Evolutionary conservation across 2,888 invertebrate genomes (phyloP), one percentile per base, ranked within the genome.

Genomic region (Sturmia bella): DNA sequence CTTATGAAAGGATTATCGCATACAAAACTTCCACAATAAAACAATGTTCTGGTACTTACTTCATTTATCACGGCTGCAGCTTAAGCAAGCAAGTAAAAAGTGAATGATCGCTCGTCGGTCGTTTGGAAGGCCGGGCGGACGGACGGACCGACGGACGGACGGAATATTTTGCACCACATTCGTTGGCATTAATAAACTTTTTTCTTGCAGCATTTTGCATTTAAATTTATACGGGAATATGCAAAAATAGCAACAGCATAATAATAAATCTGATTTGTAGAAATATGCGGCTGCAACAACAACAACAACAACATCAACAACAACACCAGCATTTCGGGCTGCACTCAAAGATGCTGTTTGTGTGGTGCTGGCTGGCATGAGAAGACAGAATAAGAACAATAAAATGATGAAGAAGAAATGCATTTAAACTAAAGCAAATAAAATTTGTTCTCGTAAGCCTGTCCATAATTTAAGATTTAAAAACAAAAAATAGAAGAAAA

Each of bases 1-100:
- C 81, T 77, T 81, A 69, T 77, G 57, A 41, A 77, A 81, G 81
- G 81, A 81, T 81, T 81, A 81, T 81, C 77, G 27, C 63, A 50
- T 21, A 45, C 32, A 24, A 43, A 64, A 48, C 32, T 39, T 48
- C 41, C 15, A 54, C 19, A 54, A 64, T 54, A 56, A 59, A 50
- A 61, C 13, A 37, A 66, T 66, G 48, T 45, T 17, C 39, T 50
- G 21, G 32, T 19, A 48, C 27, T 9, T 63, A 50, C 15, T 52
- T 45, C 39, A 15, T 66, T 75, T 68, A 75, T 75, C 75, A 75
- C 7, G 45, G 50, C 75, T 74, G 41, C n/a, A 50, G 57, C 66
- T 59, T 24, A n/a, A 37, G 32, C 37, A 37, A 64, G n/a, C 63
- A 56, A 64, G 43, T 52, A 43, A n/a, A 13, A 61, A 61, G 59